phyloP scores from a whole-genome alignment of 1,140 invertebrate species.

The Drosophila kohkoa region DNA sequence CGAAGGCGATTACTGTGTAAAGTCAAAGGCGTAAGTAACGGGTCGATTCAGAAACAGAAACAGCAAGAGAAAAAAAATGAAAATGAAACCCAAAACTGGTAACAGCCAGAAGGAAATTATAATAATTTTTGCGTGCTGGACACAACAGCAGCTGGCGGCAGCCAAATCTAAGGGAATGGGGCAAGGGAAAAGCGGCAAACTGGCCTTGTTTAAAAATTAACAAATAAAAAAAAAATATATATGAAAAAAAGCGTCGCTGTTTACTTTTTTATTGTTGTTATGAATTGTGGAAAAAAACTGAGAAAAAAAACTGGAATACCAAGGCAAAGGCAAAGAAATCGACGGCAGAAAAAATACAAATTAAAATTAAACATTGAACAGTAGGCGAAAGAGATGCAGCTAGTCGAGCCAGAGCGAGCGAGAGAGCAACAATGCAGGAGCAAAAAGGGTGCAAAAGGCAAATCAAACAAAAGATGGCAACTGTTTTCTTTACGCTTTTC shows the following conservation, averaged over 20 bases:
- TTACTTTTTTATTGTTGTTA: slow-evolving; percentile 56
- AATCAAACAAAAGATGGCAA: slow-evolving; percentile 56
- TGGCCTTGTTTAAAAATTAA: slow-evolving; percentile 57
- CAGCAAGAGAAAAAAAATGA: too few relatives aligned
- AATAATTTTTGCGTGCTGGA: slow-evolving; percentile 70
- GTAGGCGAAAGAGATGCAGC: slow-evolving; percentile 4
- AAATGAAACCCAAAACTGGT: slow-evolving; percentile 18
- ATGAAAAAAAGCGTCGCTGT: slow-evolving; percentile 44
- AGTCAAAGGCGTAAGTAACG: slow-evolving; percentile 37
- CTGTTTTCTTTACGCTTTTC: slow-evolving; percentile 18
- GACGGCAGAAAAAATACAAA: slow-evolving; percentile 52
- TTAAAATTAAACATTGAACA: slow-evolving; percentile 65
- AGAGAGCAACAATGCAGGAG: slow-evolving; percentile 4
- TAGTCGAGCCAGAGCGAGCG: slow-evolving; percentile 2
- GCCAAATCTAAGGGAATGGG: background rate
- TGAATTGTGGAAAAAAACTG: slow-evolving; percentile 26
- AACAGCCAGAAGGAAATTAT: slow-evolving; percentile 66
- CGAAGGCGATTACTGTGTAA: slow-evolving; percentile 34
- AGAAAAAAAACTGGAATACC: too few relatives aligned
- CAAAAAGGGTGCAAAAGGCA: slow-evolving; percentile 54
- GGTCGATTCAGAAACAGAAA: background rate
- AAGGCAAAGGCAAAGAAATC: slow-evolving; percentile 52
- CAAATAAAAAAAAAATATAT: slow-evolving; percentile 16
- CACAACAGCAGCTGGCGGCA: slow-evolving; percentile 58
- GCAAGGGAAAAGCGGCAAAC: background rate